Percentiles rank a stretch among this genome's conserved stretches.
Evolutionary conservation across 2,113 vertebrate genomes (phyloP).

Genomic region (Theristicus caerulescens): DNA sequence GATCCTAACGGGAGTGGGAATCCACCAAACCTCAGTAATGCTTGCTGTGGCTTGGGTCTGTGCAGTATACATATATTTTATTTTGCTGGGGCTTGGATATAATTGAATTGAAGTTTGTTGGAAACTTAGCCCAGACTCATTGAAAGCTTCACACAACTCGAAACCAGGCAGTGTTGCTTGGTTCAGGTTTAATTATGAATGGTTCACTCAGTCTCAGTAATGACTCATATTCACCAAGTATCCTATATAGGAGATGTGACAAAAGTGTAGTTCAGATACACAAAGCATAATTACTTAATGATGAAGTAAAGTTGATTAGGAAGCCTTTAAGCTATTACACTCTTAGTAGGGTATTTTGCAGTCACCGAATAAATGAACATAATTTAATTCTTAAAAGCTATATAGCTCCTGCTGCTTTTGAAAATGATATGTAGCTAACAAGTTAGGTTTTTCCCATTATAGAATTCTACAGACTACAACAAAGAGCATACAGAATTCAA

Average conservation of each 20-base stretch:
- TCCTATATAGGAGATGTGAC: slow-evolving; percentile 31
- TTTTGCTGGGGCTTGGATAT: background rate
- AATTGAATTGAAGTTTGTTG: background rate
- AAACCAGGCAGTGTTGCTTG: background rate
- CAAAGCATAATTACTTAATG: slow-evolving; percentile 69
- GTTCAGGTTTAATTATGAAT: slow-evolving; percentile 34
- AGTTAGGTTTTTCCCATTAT: background rate
- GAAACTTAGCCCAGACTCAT: background rate
- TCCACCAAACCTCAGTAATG: background rate
- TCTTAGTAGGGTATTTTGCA: slow-evolving; percentile 42
- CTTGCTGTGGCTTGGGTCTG: background rate
- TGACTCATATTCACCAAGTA: slow-evolving; percentile 42
- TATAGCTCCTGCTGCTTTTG: slow-evolving; percentile 33
- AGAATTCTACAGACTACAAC: background rate
- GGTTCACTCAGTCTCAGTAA: slow-evolving; percentile 19
- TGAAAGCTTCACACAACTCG: background rate
- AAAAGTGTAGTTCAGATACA: slow-evolving; percentile 47
- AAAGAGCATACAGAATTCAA: background rate
- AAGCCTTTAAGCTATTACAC: slow-evolving; percentile 62
- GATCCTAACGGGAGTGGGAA: background rate
- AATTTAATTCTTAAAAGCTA: slow-evolving; percentile 54
- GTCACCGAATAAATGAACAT: slow-evolving; percentile 45
- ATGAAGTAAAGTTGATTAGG: slow-evolving; percentile 68
- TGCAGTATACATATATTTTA: background rate
- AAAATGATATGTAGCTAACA: slow-evolving; percentile 12